Conservation (phyloP, 2,797 vertebrate species). For the Ceyx erithaca region DNA sequence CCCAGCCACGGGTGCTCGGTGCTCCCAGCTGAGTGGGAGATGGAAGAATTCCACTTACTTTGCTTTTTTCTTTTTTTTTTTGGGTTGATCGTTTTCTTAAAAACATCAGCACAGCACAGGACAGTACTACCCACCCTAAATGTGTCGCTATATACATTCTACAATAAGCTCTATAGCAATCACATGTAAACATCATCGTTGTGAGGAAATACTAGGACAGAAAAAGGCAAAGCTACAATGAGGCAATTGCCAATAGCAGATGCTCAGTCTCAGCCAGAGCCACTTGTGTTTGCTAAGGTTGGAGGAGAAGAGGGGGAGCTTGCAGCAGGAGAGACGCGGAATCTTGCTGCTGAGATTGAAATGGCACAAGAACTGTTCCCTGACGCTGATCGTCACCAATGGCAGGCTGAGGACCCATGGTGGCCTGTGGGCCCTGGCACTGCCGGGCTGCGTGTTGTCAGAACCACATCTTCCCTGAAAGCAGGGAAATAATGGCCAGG, state of each 20-base stretch:
- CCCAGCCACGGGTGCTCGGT: background rate
- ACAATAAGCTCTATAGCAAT: constrained; percentile 82
- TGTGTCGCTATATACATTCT: constrained; percentile 78
- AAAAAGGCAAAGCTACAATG: constrained; percentile 83
- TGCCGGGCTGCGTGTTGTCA: background rate
- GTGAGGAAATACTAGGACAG: constrained; percentile 83
- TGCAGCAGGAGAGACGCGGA: background rate
- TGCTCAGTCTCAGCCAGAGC: constrained; percentile 71
- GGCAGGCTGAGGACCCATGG: background rate
- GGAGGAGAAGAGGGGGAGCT: background rate
- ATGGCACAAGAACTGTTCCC: background rate
- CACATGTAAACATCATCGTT: constrained; percentile 84
- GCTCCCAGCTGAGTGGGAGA: constrained; percentile 69
- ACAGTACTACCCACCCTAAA: constrained; percentile 77
- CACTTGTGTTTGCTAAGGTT: constrained; percentile 21
- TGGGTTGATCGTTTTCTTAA: constrained; percentile 73
- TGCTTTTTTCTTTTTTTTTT: background rate
- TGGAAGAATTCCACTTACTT: constrained; percentile 83
- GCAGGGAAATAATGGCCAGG: background rate
- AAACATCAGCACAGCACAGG: constrained; percentile 81
- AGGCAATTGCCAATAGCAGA: constrained; percentile 81
- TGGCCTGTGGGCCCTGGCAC: background rate
- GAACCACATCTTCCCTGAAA: background rate
- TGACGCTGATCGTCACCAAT: background rate
- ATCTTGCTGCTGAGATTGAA: background rate